Base-by-base conservation (phyloP, 2,797 vertebrate genomes). In the Pristis pectinata region DNA sequence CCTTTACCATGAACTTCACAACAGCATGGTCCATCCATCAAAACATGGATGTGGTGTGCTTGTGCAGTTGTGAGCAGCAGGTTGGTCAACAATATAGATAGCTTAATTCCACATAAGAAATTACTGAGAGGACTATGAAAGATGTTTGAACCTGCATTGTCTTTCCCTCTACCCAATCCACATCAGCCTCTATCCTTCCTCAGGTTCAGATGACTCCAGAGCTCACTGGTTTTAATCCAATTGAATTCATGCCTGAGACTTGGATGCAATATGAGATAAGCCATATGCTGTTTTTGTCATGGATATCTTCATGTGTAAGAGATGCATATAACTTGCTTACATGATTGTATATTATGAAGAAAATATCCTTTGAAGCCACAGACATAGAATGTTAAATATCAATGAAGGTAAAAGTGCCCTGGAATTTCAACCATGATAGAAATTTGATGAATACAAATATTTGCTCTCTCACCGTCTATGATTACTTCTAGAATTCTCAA, bases 361-460 rank as follows among this genome's bases (percentile, higher is more conserved):
- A 91, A 67, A 27, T 41, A 67, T 64, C 34, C 34, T 56, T 87
- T 91, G 37, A 91, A 34, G 13, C 30, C 83, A n/a, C 11, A 59
- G 17, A 1, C 53, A 61, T 3, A 17, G 82, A 49, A 89, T 17
- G 17, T 91, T 91, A 91, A 91, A 91, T 61, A 91, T 91, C 87
- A 67, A 91, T 67, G n/a, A 64, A 91, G 59, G 91, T 24, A 91
- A 91, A 91, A 24, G n/a, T 87, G 37, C 2, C 8, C 61, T n/a
- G 37, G 59, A 91, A 91, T 91, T 91, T 91, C 59, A 37, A 91
- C 64, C n/a, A 91, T 67, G 59, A 67, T 27, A 67, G 87, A n/a
- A 41, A 41, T 37, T 37, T 67, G 87, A 91, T 91, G 87, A 41
- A 91, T 64, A 67, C 22, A 67, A 67, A 91, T 41, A 91, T 91